Evolutionary conservation across 2,888 invertebrate species (phyloP).

Genomic region (Aelia acuminata): DNA sequence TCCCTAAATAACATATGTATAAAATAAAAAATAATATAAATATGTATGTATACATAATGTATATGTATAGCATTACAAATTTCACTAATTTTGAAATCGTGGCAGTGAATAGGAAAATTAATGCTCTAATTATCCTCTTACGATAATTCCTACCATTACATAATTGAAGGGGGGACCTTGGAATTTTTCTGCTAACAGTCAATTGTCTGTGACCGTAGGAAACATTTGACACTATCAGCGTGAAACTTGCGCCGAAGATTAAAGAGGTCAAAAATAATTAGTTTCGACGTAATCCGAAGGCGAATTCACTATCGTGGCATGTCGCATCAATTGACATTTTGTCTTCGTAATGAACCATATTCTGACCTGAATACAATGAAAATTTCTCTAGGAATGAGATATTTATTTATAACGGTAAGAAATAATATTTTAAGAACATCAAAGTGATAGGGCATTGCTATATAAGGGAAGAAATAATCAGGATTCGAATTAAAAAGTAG

Average conservation of each 20-base stretch:
- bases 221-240: background rate
- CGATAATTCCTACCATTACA: background rate
- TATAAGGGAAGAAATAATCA: background rate
- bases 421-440: background rate
- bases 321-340: background rate
- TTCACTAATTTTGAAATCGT: no score
- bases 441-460: background rate
- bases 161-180: background rate
- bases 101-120: background rate
- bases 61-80: no score
- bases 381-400: background rate
- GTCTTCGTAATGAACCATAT: background rate
- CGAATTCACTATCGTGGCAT: background rate
- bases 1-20: no score
- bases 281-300: background rate
- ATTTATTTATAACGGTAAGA: background rate
- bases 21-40: no score
- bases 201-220: background rate
- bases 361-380: background rate
- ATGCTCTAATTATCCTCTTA: background rate
- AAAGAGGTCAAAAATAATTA: conserved; percentile 16
- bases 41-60: no score
- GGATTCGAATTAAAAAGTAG: background rate
- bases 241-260: background rate
- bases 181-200: background rate